These are phyloP conservation scores for Mormyrus lacerda DNA, from an alignment of 2,113 vertebrate species.

Conservation along the genomic window DNA sequence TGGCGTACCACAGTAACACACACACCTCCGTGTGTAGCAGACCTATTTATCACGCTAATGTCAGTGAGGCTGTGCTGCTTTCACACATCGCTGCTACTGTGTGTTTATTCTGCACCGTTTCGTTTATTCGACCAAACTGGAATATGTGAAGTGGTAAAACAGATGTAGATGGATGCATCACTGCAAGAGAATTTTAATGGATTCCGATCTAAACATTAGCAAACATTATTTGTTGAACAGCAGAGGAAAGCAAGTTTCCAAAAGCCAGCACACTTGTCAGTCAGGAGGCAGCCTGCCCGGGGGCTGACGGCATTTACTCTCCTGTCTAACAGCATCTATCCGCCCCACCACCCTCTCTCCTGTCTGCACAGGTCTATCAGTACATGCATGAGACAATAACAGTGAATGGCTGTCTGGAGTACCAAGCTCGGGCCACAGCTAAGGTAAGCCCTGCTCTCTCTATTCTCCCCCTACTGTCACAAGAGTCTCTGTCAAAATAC, in stretches of 20 bases:
- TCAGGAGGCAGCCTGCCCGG: neutral
- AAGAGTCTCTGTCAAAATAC: neutral
- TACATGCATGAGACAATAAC: conserved; percentile 99
- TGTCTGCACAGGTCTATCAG: conserved; percentile 81
- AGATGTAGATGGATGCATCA: neutral
- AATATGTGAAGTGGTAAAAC: neutral
- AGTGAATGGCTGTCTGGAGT: conserved; percentile 93
- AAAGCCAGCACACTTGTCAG: neutral
- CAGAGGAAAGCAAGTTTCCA: neutral
- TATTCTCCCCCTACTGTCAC: neutral
- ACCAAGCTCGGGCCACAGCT: conserved; percentile 93
- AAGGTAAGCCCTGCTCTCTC: conserved; percentile 71
- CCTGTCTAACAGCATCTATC: neutral
- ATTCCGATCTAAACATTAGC: neutral
- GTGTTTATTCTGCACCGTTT: neutral
- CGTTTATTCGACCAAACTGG: neutral
- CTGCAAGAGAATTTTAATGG: neutral
- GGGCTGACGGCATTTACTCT: neutral
- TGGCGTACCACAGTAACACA: neutral
- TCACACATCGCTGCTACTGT: neutral
- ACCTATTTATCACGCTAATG: neutral
- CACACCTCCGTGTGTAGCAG: neutral
- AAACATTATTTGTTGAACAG: neutral
- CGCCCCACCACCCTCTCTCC: neutral
- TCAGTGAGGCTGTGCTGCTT: neutral